These are phyloP conservation scores for Anas capensis DNA, from an alignment of 2,797 vertebrate species.

Conservation along the genomic window DNA sequence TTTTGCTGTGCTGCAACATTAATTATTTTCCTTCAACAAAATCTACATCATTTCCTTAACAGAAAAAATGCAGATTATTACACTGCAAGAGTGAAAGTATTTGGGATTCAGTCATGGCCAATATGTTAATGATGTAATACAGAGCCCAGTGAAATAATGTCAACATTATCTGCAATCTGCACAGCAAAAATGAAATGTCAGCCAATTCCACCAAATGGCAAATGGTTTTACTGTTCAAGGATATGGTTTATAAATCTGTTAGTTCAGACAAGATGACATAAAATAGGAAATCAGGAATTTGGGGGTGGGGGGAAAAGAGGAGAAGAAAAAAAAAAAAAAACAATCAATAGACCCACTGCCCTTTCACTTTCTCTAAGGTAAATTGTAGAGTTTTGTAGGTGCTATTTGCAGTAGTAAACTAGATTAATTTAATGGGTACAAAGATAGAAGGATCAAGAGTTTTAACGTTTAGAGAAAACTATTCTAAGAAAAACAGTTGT, in stretches of 20 bases:
- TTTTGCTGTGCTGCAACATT: conserved; percentile 15
- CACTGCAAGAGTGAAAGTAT: conserved; percentile 66
- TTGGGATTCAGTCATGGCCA: conserved; percentile 76
- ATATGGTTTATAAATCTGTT: conserved; percentile 76
- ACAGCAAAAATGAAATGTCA: conserved; percentile 85
- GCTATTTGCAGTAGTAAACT: not conserved
- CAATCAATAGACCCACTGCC: not conserved
- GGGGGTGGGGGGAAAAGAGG: not conserved
- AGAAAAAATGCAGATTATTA: conserved; percentile 70
- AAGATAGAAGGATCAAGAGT: not conserved
- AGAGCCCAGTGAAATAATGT: conserved; percentile 79
- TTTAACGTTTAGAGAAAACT: not conserved
- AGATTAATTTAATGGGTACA: not conserved
- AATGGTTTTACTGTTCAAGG: conserved; percentile 77
- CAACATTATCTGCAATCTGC: conserved; percentile 82
- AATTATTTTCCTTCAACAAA: conserved; percentile 61
- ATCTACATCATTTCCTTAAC: conserved; percentile 24
- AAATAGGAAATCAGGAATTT: conserved; percentile 38
- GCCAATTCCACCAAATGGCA: conserved; percentile 84
- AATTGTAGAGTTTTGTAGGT: conserved; percentile 11
- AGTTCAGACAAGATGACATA: conserved; percentile 55
- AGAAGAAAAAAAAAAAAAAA: not conserved
- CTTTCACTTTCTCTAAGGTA: conserved; percentile 1
- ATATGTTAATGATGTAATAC: conserved; percentile 79
- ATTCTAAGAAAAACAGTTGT: not conserved